These are phyloP conservation scores for Tarsius wallacei DNA, from an alignment of 2,797 vertebrate species.

Conservation along the genomic window DNA sequence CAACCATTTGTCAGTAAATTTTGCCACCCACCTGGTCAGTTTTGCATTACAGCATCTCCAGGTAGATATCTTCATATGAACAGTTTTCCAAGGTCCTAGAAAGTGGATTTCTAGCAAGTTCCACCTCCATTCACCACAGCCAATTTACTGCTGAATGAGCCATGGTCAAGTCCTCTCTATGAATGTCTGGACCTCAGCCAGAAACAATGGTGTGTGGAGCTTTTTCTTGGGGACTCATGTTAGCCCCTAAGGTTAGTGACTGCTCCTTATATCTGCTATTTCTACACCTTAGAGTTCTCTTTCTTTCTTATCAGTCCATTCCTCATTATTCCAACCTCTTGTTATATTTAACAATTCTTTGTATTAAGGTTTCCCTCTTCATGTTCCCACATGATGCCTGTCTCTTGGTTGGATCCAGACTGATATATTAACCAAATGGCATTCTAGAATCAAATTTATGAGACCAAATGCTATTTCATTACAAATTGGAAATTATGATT, in stretches of 20 bases:
- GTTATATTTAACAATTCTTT: neutral
- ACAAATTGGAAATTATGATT: neutral
- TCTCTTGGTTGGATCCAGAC: neutral
- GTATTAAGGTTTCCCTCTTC: neutral
- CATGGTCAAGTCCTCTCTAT: neutral
- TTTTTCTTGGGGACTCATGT: neutral
- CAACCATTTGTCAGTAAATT: neutral
- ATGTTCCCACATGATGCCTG: neutral
- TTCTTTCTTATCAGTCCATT: neutral
- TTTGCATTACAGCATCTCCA: neutral
- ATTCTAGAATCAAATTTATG: neutral
- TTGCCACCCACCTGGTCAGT: neutral
- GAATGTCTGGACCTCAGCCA: neutral
- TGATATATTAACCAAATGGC: neutral
- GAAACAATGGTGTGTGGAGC: accelerated
- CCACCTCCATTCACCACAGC: neutral
- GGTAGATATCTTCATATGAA: neutral
- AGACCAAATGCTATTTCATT: neutral
- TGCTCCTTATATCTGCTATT: neutral
- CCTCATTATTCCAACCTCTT: neutral
- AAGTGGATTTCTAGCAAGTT: neutral
- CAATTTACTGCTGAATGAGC: neutral
- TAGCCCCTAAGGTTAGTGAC: neutral
- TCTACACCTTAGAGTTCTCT: neutral
- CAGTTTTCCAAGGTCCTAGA: neutral